Evolutionary conservation across 2,113 vertebrate species (phyloP).

Genomic region (Prionailurus viverrinus): DNA sequence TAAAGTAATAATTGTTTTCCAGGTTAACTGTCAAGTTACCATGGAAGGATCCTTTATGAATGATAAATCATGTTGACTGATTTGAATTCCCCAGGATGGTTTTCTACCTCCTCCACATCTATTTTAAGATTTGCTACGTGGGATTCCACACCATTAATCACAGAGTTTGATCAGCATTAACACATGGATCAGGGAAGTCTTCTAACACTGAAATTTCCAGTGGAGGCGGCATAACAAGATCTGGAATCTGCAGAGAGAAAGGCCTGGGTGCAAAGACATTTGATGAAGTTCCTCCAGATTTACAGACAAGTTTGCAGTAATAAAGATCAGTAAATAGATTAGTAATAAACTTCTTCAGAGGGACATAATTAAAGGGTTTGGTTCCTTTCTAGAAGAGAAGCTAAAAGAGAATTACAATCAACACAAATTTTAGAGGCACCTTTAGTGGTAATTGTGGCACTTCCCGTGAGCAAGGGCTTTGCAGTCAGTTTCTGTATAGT

Average conservation of each 20-base stretch:
- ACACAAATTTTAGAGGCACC: neutral
- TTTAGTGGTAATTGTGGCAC: neutral
- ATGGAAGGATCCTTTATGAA: neutral
- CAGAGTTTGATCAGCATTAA: neutral
- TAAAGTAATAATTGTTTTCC: neutral
- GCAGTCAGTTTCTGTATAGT: neutral
- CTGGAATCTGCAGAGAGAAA: neutral
- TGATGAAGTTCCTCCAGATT: neutral
- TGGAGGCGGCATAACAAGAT: neutral
- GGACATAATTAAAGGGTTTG: neutral
- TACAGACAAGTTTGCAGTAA: neutral
- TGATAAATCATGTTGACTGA: constrained; percentile 8
- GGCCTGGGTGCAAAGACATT: neutral
- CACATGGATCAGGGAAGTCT: neutral
- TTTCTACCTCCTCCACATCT: constrained; percentile 4
- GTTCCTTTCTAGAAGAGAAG: neutral
- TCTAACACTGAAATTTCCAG: neutral
- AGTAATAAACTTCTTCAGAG: neutral
- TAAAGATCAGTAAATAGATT: neutral
- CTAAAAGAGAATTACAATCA: neutral
- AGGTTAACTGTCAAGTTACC: constrained; percentile 48
- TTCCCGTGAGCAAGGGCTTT: neutral
- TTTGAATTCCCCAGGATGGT: neutral
- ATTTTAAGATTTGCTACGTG: constrained; percentile 55
- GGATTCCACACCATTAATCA: constrained; percentile 4